Conservation (phyloP, 1,140 invertebrate genomes). For the Phymastichus coffea region DNA sequence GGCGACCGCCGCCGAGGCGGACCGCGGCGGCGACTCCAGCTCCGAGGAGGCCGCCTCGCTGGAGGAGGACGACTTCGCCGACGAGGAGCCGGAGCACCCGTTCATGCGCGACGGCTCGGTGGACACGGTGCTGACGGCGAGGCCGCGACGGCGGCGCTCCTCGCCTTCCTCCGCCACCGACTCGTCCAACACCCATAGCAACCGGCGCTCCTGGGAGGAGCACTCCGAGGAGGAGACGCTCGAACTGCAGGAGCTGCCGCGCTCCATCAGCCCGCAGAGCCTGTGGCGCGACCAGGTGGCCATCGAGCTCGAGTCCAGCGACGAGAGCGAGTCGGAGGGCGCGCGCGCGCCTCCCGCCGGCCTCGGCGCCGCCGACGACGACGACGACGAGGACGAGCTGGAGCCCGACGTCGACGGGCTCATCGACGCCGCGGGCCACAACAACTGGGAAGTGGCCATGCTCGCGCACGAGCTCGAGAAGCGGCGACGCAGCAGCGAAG, state of each 20-base stretch:
- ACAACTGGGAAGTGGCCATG: conserved; percentile 79
- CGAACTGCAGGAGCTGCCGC: conserved; percentile 60
- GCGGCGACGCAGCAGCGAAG: conserved; percentile 57
- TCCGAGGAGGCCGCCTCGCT: conserved; percentile 39
- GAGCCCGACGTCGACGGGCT: conserved; percentile 37
- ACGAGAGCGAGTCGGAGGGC: conserved; percentile 40
- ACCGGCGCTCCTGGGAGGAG: conserved; percentile 61
- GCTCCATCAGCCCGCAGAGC: conserved; percentile 51
- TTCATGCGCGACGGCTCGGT: conserved; percentile 62
- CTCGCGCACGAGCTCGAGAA: conserved; percentile 70
- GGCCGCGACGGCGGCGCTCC: conserved; percentile 37
- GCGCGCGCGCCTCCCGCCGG: conserved; percentile 31
- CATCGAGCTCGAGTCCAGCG: conserved; percentile 58
- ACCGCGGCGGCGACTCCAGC: conserved; percentile 29
- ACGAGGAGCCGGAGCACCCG: conserved; percentile 56
- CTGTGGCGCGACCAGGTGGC: conserved; percentile 52
- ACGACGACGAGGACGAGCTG: conserved; percentile 42
- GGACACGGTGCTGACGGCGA: conserved; percentile 57
- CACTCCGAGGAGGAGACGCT: conserved; percentile 60
- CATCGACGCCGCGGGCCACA: conserved; percentile 49
- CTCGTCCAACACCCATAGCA: conserved; percentile 37
- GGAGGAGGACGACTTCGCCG: conserved; percentile 39
- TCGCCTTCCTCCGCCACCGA: conserved; percentile 42
- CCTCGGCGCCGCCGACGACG: conserved; percentile 39
- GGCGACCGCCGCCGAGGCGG: conserved; percentile 4